These are phyloP conservation scores for Lates calcarifer DNA, from an alignment of 2,113 vertebrate species.

Conservation along the genomic window DNA sequence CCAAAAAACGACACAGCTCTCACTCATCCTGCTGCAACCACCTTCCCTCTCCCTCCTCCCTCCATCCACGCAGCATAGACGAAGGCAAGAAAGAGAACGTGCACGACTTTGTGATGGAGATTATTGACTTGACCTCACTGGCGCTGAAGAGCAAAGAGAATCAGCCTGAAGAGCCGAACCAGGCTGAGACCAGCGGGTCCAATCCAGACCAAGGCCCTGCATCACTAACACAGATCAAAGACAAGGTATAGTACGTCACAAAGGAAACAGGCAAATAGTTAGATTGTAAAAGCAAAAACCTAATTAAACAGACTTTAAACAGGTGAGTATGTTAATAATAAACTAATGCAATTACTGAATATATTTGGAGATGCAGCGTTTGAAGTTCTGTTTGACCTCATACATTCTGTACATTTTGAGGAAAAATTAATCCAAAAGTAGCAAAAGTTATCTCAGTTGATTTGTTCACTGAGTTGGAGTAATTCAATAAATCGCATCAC, in stretches of 20 bases:
- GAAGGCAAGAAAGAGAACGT: conserved; percentile 87
- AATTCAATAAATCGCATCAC: conserved; percentile 76
- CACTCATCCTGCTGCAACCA: conserved; percentile 84
- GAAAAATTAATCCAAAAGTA: conserved; percentile 40
- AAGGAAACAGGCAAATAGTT: neutral
- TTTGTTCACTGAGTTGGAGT: conserved; percentile 55
- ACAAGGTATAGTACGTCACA: conserved; percentile 83
- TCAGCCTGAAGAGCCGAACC: conserved; percentile 83
- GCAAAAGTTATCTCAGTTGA: conserved; percentile 51
- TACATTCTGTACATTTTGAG: conserved; percentile 4
- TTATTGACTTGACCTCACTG: conserved; percentile 94
- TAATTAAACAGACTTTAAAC: neutral
- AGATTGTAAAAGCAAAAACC: neutral
- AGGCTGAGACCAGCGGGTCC: conserved; percentile 26
- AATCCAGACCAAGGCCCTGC: conserved; percentile 69
- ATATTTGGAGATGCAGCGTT: neutral
- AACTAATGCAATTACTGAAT: neutral
- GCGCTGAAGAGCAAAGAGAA: conserved; percentile 91
- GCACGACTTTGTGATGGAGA: conserved; percentile 95
- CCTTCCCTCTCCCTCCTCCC: conserved; percentile 60
- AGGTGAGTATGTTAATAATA: neutral
- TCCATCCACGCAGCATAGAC: conserved; percentile 26
- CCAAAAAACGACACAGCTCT: conserved; percentile 40
- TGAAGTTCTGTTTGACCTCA: conserved; percentile 28
- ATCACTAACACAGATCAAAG: conserved; percentile 91